Evolutionary conservation across 2,797 vertebrate genomes (phyloP), one percentile per base, ranked within the genome.

Genomic region (Anolis apletophallus): DNA sequence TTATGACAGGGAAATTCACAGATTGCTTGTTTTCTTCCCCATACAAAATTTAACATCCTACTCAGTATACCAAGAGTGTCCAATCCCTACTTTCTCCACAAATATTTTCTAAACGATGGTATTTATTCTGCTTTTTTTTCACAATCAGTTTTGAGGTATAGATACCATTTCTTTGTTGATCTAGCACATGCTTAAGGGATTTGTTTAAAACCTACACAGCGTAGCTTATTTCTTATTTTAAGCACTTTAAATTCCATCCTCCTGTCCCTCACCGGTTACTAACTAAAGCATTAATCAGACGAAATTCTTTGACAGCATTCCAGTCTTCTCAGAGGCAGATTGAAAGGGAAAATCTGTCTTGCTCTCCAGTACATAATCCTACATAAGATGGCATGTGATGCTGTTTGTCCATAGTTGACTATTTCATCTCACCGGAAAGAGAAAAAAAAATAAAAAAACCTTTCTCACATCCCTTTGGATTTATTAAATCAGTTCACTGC

Each of bases 111-210:
- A 90, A 91, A 68, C 36, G 73, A 1, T 88, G 76, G 54, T 54
- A 80, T 10, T 83, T 13, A 61, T 74, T 50, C 69, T 92, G n/a
- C 7, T 36, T 55, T 57, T n/a, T 36, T 91, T 92, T 89, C 88
- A 89, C 17, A 89, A 92, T 89, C 79, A 64, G 23, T 92, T 87
- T 91, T 93, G 91, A 96, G 91, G 90, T 95, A 94, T 86, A 84
- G 2, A 3, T 5, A 90, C 92, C 81, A 84, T 89, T 92, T 92
- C 87, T 94, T 96, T 94, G 92, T 94, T 93, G 90, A 88, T 88
- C 94, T 96, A 95, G 91, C 92, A 88, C 59, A 91, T 91, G 72
- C 86, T 87, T 82, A 88, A 34, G 11, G 83, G 73, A 75, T 36
- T 88, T 1, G 5, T 40, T 55, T 61, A 52, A 32, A 52, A 82